Evolutionary conservation across 2,888 invertebrate genomes (phyloP), one percentile per base, ranked within the genome.

Genomic region (Meiosimyza decipiens): DNA sequence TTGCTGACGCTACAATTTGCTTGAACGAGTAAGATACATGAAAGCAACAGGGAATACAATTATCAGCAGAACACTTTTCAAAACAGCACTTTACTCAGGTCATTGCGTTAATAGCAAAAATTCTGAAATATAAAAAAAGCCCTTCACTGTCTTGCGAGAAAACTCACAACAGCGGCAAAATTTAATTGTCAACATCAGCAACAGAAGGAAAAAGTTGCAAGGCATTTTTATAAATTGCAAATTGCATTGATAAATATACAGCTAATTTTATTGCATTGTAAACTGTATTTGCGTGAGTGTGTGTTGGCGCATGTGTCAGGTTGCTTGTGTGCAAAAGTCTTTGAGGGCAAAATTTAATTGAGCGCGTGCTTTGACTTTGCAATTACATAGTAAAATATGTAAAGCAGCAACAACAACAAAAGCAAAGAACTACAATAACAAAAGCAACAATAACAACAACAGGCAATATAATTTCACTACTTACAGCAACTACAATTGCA

Each of bases 371-470:
- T 69, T 75, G 73, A 75, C 73, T 73, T 62, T 71, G 64, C 71
- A 73, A 75, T 73, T 72, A 63, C 67, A 75, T 73, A 73, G 71
- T 47, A 75, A 75, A 72, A 73, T 55, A 64, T 54, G 70, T 57
- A 57, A 66, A 69, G 54, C 49, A 65, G 28, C 71, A 60, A 59
- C 16, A 13, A 60, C 22, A 55, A 28, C 54, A 52, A 51, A 54
- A 40, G 47, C 28, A 54, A 28, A 3, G 28, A 28, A 28, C 28
- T 28, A 28, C 28, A 28, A 28, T 0, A 28, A 33, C 13, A 54
- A 33, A 51, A 60, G 9, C 60, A 40, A 7, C 47, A 62, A 52
- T 18, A 63, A 52, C 13, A 69, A 62, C 40, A 70, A 22, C 52
- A 63, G 40, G 6, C 40, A 40, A 40, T 40, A 40, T 40, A 40